phyloP scores from a whole-genome alignment of 2,797 vertebrate species.

The Muscicapa comitata region DNA sequence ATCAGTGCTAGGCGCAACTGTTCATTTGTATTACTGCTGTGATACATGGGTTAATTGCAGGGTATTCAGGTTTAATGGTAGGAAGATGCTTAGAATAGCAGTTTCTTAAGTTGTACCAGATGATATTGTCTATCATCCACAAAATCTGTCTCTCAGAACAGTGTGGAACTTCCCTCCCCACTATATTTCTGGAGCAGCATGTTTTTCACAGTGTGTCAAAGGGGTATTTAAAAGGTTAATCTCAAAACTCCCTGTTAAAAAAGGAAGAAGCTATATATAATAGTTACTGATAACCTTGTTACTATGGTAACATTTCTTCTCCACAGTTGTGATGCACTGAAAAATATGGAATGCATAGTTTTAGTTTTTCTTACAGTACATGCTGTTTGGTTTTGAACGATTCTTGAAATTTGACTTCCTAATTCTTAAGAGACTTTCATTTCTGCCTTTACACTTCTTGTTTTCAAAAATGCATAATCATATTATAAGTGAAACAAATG shows the following conservation, averaged over 20 bases:
- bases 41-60: conserved; percentile 12
- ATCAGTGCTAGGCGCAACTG: background rate
- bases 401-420: conserved; percentile 41
- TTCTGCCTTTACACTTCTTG: conserved; percentile 43
- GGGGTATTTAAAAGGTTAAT: conserved; percentile 51
- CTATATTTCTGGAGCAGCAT: conserved; percentile 22
- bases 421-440: conserved; percentile 14
- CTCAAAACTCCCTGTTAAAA: conserved; percentile 43
- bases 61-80: background rate
- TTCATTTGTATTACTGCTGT: conserved; percentile 26
- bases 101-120: conserved; percentile 6
- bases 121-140: conserved; percentile 9
- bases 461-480: conserved; percentile 21
- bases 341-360: conserved; percentile 10
- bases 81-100: background rate
- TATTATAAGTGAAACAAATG: background rate
- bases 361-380: background rate
- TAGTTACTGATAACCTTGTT: conserved; percentile 63
- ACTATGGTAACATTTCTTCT: conserved; percentile 68
- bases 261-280: conserved; percentile 42
- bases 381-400: background rate
- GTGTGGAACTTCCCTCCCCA: background rate
- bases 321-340: conserved; percentile 18
- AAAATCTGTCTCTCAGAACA: conserved; percentile 38
- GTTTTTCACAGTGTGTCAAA: conserved; percentile 34